These are phyloP conservation scores for Crambe crambe DNA, from an alignment of 37 sponge, comb jelly and placozoan species.

Conservation along the genomic window DNA sequence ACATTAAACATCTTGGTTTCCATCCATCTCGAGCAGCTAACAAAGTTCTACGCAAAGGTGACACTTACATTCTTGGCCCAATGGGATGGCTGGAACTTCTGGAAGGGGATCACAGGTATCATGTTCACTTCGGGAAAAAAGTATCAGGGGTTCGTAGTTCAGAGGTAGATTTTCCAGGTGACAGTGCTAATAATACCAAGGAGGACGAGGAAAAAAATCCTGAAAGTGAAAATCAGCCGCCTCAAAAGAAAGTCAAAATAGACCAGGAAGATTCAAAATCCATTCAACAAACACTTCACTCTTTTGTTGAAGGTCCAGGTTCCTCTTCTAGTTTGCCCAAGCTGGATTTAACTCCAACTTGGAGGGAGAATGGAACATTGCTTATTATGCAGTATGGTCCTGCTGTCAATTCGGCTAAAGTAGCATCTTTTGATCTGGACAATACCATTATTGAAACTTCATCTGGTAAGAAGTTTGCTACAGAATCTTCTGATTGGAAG, in stretches of 20 bases:
- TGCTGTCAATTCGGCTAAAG: neutral
- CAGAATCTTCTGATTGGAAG: slow-evolving; percentile 78
- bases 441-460: slow-evolving; percentile 84
- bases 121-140: slow-evolving; percentile 49
- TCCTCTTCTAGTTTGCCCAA: neutral
- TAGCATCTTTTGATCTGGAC: slow-evolving; percentile 91
- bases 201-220: neutral
- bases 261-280: neutral
- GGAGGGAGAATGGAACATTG: slow-evolving; percentile 24
- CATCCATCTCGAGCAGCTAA: slow-evolving; percentile 53
- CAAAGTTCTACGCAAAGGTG: slow-evolving; percentile 12
- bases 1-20: slow-evolving; percentile 47
- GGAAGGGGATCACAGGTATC: slow-evolving; percentile 40
- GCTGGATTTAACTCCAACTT: neutral
- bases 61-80: slow-evolving; percentile 39
- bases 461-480: slow-evolving; percentile 82
- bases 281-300: neutral
- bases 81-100: slow-evolving; percentile 58
- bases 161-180: neutral
- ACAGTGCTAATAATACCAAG: neutral
- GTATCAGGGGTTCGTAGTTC: neutral
- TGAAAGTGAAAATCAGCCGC: neutral
- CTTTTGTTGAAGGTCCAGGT: neutral
- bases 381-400: slow-evolving; percentile 36
- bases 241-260: neutral